Percentiles rank a stretch among this genome's conserved stretches.
phyloP scores from a whole-genome alignment of 1,140 invertebrate genomes.

The Druon quercuslanigerum region DNA sequence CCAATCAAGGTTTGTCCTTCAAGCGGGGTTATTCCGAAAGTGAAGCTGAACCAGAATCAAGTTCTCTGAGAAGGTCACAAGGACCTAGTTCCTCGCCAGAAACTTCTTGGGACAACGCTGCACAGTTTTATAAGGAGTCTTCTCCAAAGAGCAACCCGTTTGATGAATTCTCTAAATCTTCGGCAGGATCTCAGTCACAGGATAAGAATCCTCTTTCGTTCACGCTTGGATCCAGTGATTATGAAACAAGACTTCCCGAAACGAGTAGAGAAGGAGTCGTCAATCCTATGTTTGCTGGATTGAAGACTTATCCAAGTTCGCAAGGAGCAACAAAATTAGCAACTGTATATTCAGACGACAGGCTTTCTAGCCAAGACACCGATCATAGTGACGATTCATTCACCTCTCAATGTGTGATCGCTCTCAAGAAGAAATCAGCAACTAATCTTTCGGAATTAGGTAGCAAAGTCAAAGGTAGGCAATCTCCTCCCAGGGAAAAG shows the following conservation, averaged over 20 bases:
- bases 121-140: neutral
- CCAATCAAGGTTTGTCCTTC: neutral
- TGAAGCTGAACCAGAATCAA: neutral
- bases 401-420: neutral
- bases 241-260: neutral
- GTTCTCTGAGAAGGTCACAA: neutral
- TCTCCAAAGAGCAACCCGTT: neutral
- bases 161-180: conserved; percentile 7
- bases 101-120: neutral
- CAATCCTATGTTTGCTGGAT: neutral
- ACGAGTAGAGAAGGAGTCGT: neutral
- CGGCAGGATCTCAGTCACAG: too few species aligned
- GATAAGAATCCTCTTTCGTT: neutral
- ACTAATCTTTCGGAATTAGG: neutral
- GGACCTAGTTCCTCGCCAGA: neutral
- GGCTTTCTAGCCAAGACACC: neutral
- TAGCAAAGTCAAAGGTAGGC: too few species aligned
- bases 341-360: conserved; percentile 13
- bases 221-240: neutral
- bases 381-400: conserved; percentile 4
- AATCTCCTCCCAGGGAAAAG: neutral
- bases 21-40: neutral
- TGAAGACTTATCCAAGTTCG: conserved; percentile 9
- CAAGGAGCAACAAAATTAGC: conserved; percentile 7
- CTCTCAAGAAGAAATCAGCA: neutral